phyloP scores from a whole-genome alignment of 2,113 vertebrate species.

The Penelope pileata region DNA sequence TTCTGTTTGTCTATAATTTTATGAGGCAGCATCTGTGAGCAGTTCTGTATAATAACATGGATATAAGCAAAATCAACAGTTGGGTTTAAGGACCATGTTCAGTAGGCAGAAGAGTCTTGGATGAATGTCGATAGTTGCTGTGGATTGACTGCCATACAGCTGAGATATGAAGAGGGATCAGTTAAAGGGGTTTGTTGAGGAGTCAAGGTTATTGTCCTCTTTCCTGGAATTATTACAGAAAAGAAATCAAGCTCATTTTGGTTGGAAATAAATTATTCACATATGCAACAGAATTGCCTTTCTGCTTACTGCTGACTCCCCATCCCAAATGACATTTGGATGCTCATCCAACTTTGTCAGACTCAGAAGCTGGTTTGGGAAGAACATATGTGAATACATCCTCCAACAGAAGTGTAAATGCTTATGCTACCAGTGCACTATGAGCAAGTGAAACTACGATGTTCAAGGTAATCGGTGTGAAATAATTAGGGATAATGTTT shows the following conservation, averaged over 20 bases:
- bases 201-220: neutral
- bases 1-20: slow-evolving; percentile 51
- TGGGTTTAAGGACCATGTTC: slow-evolving; percentile 24
- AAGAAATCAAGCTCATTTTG: neutral
- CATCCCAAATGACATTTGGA: neutral
- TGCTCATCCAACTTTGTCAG: neutral
- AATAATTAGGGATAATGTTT: neutral
- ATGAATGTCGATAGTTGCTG: neutral
- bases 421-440: neutral
- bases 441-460: neutral
- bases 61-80: slow-evolving; percentile 21
- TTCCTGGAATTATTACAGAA: neutral
- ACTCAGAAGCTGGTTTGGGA: neutral
- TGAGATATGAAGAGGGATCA: neutral
- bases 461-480: neutral
- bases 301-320: neutral
- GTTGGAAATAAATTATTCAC: neutral
- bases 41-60: neutral
- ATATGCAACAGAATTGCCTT: neutral
- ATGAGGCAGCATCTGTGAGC: slow-evolving; percentile 25
- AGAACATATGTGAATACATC: neutral
- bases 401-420: neutral
- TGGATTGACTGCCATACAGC: neutral
- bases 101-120: neutral
- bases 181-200: neutral